Percentiles rank a stretch among this genome's conserved stretches.
phyloP scores from a whole-genome alignment of 92 coral and sea anemone genomes.

The Zoanthus sansibaricus region DNA sequence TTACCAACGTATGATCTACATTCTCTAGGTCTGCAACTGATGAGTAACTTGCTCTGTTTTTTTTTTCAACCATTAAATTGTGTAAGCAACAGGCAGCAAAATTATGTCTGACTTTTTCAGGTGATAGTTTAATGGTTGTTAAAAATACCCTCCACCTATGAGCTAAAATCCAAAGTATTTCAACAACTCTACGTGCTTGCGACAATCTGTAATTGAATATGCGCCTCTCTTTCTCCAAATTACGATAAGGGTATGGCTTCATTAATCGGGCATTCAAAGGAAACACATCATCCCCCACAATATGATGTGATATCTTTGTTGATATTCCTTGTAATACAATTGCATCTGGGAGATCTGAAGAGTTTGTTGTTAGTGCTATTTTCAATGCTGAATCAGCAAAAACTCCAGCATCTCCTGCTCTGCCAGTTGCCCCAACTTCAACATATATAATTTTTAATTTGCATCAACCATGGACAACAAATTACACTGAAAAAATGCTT shows the following conservation, averaged over 20 bases:
- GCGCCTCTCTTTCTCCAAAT: slow-evolving; percentile 42
- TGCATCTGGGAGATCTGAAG: slow-evolving; percentile 13
- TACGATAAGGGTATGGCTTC: slow-evolving; percentile 52
- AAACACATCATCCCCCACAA: slow-evolving; percentile 50
- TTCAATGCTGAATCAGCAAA: slow-evolving; percentile 51
- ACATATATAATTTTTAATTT: slow-evolving; percentile 61
- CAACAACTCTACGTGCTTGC: slow-evolving; percentile 26
- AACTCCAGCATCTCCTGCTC: slow-evolving; percentile 75
- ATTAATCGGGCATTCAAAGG: slow-evolving; percentile 22
- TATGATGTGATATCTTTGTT: slow-evolving; percentile 11
- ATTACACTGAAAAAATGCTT: slow-evolving; percentile 64
- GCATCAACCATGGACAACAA: slow-evolving; percentile 60
- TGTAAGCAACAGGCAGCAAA: slow-evolving; percentile 31
- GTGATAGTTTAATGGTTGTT: slow-evolving; percentile 35
- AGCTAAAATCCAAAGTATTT: slow-evolving; percentile 26
- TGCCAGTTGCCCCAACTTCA: slow-evolving; percentile 75
- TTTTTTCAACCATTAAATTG: slow-evolving; percentile 50
- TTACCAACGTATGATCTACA: slow-evolving; percentile 30
- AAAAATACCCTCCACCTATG: slow-evolving; percentile 49
- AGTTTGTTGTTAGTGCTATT: slow-evolving; percentile 34
- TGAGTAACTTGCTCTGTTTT: slow-evolving; percentile 56
- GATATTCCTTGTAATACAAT: slow-evolving; percentile 8
- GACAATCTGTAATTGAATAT: slow-evolving; percentile 45
- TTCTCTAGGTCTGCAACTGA: slow-evolving; percentile 54
- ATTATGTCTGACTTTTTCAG: slow-evolving; percentile 38